These are phyloP conservation scores for Drosophila suboccidentalis DNA, from an alignment of 2,888 invertebrate genomes.

Conservation along the genomic window DNA sequence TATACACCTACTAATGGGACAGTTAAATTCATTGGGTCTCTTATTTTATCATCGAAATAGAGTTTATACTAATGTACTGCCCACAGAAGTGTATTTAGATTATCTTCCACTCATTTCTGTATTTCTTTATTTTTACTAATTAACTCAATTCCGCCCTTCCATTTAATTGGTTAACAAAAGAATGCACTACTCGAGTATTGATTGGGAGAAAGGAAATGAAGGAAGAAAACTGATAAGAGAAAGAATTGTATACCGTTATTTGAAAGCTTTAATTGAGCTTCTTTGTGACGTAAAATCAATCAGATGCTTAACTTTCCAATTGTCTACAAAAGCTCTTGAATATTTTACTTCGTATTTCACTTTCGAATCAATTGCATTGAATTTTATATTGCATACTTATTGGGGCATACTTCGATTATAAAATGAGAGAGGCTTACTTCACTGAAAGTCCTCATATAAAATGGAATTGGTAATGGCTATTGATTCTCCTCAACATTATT, in stretches of 20 bases:
- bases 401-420: conserved; percentile 33
- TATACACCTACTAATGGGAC: neutral
- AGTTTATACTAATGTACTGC: neutral
- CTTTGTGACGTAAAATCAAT: conserved; percentile 23
- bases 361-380: conserved; percentile 27
- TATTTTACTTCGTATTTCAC: conserved; percentile 19
- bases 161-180: conserved; percentile 2
- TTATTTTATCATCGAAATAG: neutral
- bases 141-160: neutral
- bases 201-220: neutral
- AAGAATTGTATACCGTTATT: conserved; percentile 1
- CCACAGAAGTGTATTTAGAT: neutral
- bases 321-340: conserved; percentile 23
- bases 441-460: conserved; percentile 6
- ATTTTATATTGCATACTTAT: conserved; percentile 33
- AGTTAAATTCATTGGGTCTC: neutral
- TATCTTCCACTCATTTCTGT: neutral
- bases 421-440: conserved; percentile 8
- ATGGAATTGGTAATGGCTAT: conserved; percentile 8
- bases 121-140: conserved; percentile 3
- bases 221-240: conserved; percentile 1
- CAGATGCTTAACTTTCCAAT: conserved; percentile 18
- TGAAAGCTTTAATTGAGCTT: conserved; percentile 25
- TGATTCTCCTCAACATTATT: conserved; percentile 10
- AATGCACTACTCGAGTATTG: neutral